A percentile compares a stretch with the other conserved stretches of the same genome.
phyloP scores from a whole-genome alignment of 2,888 invertebrate species.

The Proisotoma minuta region DNA sequence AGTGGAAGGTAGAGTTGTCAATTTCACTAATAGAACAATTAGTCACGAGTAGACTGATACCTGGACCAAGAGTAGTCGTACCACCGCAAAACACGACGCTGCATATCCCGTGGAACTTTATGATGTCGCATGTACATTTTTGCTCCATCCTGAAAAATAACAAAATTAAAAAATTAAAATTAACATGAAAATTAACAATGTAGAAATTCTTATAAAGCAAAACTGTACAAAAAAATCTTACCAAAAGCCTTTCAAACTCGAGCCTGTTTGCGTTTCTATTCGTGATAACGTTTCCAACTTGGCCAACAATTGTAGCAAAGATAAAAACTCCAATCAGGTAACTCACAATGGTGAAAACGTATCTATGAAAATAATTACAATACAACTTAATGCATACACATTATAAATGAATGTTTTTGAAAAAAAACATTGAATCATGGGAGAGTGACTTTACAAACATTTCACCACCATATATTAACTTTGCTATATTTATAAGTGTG shows the following conservation, averaged over 20 bases:
- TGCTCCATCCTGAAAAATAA: slow-evolving; percentile 68
- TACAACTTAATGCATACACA: too few relatives aligned
- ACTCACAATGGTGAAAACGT: slow-evolving; percentile 92
- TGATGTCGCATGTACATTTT: slow-evolving; percentile 97
- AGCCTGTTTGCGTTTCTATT: slow-evolving; percentile 92
- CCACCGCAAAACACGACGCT: slow-evolving; percentile 90
- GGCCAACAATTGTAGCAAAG: slow-evolving; percentile 93
- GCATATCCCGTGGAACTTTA: slow-evolving; percentile 92
- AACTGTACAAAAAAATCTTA: slow-evolving; percentile 48
- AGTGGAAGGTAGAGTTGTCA: not conserved
- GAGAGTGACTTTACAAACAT: too few relatives aligned
- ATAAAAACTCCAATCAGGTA: slow-evolving; percentile 96
- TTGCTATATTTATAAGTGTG: too few relatives aligned
- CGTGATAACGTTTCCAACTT: slow-evolving; percentile 96
- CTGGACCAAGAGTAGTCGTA: slow-evolving; percentile 97
- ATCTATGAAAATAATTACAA: slow-evolving; percentile 72
- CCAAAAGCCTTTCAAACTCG: slow-evolving; percentile 85
- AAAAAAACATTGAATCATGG: too few relatives aligned
- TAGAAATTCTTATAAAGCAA: not conserved
- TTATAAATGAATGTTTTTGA: too few relatives aligned
- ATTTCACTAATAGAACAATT: not conserved
- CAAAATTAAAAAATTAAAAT: slow-evolving; percentile 6
- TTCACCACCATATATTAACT: too few relatives aligned
- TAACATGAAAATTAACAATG: slow-evolving; percentile 8
- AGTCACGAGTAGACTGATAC: slow-evolving; percentile 49